These are phyloP conservation scores for Phyllopteryx taeniolatus DNA, from an alignment of 2,113 vertebrate species.

Conservation along the genomic window DNA sequence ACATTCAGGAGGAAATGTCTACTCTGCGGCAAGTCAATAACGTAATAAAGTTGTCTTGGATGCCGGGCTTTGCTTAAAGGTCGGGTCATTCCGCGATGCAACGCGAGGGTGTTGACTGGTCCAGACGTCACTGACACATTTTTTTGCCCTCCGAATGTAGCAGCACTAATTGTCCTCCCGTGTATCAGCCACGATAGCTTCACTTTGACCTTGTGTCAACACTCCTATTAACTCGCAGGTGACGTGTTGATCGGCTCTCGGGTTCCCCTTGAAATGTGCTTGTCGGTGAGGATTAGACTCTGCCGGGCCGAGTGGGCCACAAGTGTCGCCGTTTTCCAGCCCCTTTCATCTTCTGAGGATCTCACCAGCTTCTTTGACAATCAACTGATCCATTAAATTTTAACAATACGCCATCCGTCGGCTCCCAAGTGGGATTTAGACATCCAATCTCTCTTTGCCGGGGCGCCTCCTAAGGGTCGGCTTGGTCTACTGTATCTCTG, in stretches of 20 bases:
- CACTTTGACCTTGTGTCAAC: conserved; percentile 22
- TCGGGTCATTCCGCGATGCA: conserved; percentile 34
- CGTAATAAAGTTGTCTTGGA: conserved; percentile 60
- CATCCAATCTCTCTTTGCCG: conserved; percentile 68
- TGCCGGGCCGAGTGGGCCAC: conserved; percentile 10
- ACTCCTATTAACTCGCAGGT: conserved; percentile 4
- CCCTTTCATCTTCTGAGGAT: conserved; percentile 42
- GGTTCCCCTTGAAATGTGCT: conserved; percentile 6
- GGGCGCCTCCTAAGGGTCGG: conserved; percentile 35
- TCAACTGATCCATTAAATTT: conserved; percentile 72
- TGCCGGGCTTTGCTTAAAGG: conserved; percentile 59
- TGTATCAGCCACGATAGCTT: neutral
- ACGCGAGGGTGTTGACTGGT: conserved; percentile 23
- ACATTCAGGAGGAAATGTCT: conserved; percentile 62
- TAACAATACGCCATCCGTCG: conserved; percentile 66
- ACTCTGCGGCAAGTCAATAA: conserved; percentile 57
- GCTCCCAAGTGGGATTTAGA: conserved; percentile 66
- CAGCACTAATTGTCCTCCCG: conserved; percentile 23
- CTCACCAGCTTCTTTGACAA: conserved; percentile 52
- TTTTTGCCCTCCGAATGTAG: neutral
- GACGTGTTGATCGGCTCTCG: neutral
- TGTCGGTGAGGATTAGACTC: neutral
- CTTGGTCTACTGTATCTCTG: conserved; percentile 44
- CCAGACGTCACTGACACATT: neutral
- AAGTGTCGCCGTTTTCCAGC: conserved; percentile 48